These are phyloP conservation scores for Drosophila anomelani DNA, from an alignment of 2,888 invertebrate species.

Conservation along the genomic window DNA sequence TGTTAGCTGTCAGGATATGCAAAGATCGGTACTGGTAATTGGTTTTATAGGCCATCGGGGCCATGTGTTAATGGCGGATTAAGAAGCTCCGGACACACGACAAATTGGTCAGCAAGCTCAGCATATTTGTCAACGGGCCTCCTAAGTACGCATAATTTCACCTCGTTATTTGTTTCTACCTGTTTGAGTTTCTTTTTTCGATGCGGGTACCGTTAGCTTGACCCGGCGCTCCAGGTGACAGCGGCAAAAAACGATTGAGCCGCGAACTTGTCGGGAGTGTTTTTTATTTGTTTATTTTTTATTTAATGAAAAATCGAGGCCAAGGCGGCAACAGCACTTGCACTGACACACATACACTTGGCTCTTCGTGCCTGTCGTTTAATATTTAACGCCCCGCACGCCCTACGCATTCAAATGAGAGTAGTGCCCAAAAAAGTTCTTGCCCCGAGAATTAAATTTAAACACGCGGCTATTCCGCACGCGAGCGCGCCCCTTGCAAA, in stretches of 20 bases:
- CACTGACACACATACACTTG: constrained; percentile 19
- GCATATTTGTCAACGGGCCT: constrained; percentile 29
- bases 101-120: constrained; percentile 44
- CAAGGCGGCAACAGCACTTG: constrained; percentile 51
- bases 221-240: constrained; percentile 60
- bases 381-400: constrained; percentile 46
- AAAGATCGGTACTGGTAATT: constrained; percentile 27
- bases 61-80: constrained; percentile 7
- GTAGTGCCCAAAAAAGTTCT: constrained; percentile 59
- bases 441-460: constrained; percentile 37
- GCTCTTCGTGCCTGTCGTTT: constrained; percentile 28
- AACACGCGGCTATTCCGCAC: constrained; percentile 35
- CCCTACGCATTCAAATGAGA: constrained; percentile 56
- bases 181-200: constrained; percentile 73
- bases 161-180: constrained; percentile 45
- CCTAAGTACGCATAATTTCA: constrained; percentile 60
- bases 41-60: constrained; percentile 30
- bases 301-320: constrained; percentile 18
- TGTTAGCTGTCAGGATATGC: constrained; percentile 44
- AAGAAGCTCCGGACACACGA: constrained; percentile 30
- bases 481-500: constrained; percentile 67
- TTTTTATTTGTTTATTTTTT: constrained; percentile 7
- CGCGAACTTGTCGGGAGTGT: constrained; percentile 27
- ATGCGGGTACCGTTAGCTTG: constrained; percentile 69
- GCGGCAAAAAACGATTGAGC: constrained; percentile 14